Evolutionary conservation across 1,140 invertebrate genomes (phyloP).

Genomic region (Aphelinus atriplicis): DNA sequence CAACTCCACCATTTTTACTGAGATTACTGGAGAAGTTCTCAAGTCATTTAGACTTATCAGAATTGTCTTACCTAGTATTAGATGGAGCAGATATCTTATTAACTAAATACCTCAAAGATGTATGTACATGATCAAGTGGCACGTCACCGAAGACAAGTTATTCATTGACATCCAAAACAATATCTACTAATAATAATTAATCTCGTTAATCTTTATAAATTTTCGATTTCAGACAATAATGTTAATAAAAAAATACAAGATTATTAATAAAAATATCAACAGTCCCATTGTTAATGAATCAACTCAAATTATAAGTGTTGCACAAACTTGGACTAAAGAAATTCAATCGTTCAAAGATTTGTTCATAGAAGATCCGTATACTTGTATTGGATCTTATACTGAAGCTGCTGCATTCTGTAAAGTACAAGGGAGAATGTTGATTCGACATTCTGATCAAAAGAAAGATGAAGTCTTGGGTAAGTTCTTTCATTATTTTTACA

Average conservation of each 20-base stretch:
- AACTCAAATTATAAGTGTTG: constrained; percentile 56
- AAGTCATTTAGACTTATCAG: constrained; percentile 51
- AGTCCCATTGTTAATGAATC: constrained; percentile 38
- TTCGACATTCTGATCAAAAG: constrained; percentile 47
- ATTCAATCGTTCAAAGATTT: constrained; percentile 48
- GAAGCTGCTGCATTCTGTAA: constrained; percentile 57
- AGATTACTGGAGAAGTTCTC: constrained; percentile 49
- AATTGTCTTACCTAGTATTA: constrained; percentile 54
- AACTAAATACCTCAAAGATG: constrained; percentile 54
- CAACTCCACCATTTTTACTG: constrained; percentile 56
- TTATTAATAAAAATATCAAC: constrained; percentile 48
- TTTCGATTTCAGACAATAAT: constrained; percentile 45
- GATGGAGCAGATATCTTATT: constrained; percentile 60
- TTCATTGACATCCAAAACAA: too few species aligned
- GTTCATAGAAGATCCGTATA: constrained; percentile 51
- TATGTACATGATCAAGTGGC: constrained; percentile 33
- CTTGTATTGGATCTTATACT: constrained; percentile 60
- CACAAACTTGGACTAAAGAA: constrained; percentile 50
- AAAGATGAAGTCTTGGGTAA: constrained; percentile 48
- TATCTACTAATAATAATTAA: too few species aligned
- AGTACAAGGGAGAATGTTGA: constrained; percentile 48
- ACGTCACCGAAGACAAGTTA: too few species aligned
- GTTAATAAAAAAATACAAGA: constrained; percentile 49
- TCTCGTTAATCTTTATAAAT: neutral
- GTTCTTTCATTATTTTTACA: neutral